These are phyloP conservation scores for Tympanuchus pallidicinctus DNA, from an alignment of 2,113 vertebrate species.

Conservation along the genomic window DNA sequence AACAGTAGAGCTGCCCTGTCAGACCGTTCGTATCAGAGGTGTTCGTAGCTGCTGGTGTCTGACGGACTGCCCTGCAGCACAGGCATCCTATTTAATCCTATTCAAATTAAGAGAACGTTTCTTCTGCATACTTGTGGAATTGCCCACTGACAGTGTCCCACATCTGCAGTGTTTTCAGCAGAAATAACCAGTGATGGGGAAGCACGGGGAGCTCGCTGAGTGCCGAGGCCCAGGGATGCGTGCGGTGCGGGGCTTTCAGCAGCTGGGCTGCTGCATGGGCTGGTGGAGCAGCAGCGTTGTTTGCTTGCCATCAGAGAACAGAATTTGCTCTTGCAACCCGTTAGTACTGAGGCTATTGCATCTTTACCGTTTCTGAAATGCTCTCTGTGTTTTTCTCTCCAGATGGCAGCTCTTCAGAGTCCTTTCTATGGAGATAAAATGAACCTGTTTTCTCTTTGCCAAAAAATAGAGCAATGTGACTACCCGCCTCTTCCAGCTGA, in stretches of 20 bases:
- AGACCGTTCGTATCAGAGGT: neutral
- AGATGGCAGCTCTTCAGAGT: constrained; percentile 90
- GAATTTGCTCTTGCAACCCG: neutral
- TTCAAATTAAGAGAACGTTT: too few relatives aligned
- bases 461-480: constrained; percentile 90
- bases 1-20: neutral
- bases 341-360: neutral
- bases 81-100: neutral
- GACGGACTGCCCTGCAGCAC: fast-evolving
- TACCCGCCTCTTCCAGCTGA: constrained; percentile 86
- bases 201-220: fast-evolving
- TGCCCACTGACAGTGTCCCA: fast-evolving
- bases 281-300: neutral
- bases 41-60: neutral
- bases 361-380: neutral
- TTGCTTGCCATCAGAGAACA: neutral
- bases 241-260: neutral
- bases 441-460: constrained; percentile 88
- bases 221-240: neutral
- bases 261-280: neutral
- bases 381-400: neutral
- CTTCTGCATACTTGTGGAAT: neutral
- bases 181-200: neutral
- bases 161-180: neutral
- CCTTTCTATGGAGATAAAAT: constrained; percentile 90